Evolutionary conservation across 2,888 invertebrate genomes (phyloP), one percentile per base, ranked within the genome.

Genomic region (Tanaodytes sp.): DNA sequence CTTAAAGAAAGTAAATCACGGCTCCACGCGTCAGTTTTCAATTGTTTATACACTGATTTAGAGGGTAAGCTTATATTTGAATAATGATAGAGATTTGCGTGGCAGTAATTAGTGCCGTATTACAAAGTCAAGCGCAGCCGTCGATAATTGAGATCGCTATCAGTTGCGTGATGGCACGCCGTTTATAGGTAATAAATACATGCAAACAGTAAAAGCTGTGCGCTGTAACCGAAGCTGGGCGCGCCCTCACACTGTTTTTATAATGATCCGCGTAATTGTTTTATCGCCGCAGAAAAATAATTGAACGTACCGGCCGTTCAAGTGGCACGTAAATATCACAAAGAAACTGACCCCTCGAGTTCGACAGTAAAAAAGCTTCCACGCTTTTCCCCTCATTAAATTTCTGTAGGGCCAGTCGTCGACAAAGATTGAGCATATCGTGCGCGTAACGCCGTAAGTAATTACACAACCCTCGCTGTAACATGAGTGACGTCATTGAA

Each of bases 181-280:
- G 48, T 63, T 54, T 66, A 63, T 66, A 51, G 58, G 54, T 69
- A 66, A 73, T 73, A 71, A 71, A 67, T 64, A 62, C n/a, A n/a
- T n/a, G n/a, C 64, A 52, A 61, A 48, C 48, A 58, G 52, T 70
- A 69, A 70, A 73, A 36, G 59, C 57, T 52, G 42, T 31, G 18
- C 31, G 31, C 31, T 62, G 70, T 65, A 72, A 72, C 46, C 49
- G 36, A 57, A 70, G 59, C 62, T 52, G 64, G 57, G 45, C 37
- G 59, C 55, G 30, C 27, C 54, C 39, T 62, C 64, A 51, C 69
- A 70, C 75, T 67, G 54, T 49, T 43, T 55, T 58, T 69, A 64
- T 73, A 71, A 74, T 73, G 57, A 72, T 63, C 67, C 31, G 30
- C 62, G 64, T 75, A 74, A 75, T 76, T 73, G 73, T 74, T 76